Percentiles rank a stretch among this genome's conserved stretches.
Conservation (phyloP, 2,113 vertebrate species). For the Prunella himalayana region DNA sequence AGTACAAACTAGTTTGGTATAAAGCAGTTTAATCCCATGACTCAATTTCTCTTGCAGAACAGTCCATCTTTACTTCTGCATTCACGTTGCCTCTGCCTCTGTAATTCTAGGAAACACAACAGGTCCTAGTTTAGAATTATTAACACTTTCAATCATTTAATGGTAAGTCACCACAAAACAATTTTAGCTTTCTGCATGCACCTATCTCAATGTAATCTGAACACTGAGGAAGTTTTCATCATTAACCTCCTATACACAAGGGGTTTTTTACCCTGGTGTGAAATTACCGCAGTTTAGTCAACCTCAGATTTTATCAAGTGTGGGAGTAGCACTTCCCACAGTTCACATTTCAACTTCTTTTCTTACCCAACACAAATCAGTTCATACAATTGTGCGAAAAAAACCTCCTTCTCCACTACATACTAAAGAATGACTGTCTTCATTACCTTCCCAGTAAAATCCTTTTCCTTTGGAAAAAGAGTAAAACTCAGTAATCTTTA, state of each 20-base stretch:
- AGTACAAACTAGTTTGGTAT: not conserved
- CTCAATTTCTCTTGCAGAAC: slow-evolving; percentile 30
- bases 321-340: not conserved
- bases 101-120: slow-evolving; percentile 48
- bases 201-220: not conserved
- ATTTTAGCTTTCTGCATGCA: not conserved
- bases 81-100: not conserved
- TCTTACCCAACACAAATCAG: not conserved
- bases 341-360: not conserved
- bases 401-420: not conserved
- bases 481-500: not conserved
- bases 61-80: not conserved
- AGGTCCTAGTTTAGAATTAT: not conserved
- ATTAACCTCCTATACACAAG: not conserved
- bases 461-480: not conserved
- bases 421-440: not conserved
- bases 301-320: not conserved
- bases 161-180: not conserved
- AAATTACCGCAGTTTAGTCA: not conserved
- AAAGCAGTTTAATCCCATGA: slow-evolving; percentile 67
- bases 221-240: not conserved
- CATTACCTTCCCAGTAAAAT: not conserved
- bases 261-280: not conserved
- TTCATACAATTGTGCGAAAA: not conserved
- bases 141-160: not conserved